Conservation (phyloP, 2,888 invertebrate genomes). For the Phyllotreta cruciferae region DNA sequence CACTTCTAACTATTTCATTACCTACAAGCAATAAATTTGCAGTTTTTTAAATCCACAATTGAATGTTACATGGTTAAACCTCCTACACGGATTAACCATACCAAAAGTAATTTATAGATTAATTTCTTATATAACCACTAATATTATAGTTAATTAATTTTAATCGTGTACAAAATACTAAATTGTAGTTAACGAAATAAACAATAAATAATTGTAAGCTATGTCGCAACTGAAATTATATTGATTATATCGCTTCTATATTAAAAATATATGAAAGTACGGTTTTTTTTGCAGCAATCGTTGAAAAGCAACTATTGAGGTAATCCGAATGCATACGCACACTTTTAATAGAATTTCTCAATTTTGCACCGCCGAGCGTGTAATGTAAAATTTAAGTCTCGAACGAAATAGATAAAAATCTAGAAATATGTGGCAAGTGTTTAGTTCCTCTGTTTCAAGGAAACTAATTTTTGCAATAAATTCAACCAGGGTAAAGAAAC, state of each 20-base stretch:
- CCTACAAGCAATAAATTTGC: neutral
- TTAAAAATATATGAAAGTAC: slow-evolving; percentile 16
- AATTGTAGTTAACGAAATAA: neutral
- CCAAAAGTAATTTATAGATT: too few species aligned
- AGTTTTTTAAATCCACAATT: too few species aligned
- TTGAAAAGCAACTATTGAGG: slow-evolving; percentile 11
- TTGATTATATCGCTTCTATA: slow-evolving; percentile 13
- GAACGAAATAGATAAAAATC: slow-evolving; percentile 23
- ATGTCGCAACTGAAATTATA: slow-evolving; percentile 12
- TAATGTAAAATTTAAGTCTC: slow-evolving; percentile 20
- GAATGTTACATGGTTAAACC: too few species aligned
- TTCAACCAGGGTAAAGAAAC: neutral
- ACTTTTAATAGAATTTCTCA: slow-evolving; percentile 16
- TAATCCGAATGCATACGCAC: slow-evolving; percentile 14
- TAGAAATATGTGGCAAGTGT: slow-evolving; percentile 20
- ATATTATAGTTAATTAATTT: too few species aligned
- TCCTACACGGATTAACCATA: too few species aligned
- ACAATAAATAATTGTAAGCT: slow-evolving; percentile 14
- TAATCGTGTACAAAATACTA: too few species aligned
- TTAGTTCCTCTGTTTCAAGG: slow-evolving; percentile 28
- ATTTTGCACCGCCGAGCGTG: slow-evolving; percentile 14
- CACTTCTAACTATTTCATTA: neutral
- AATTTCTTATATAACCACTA: too few species aligned
- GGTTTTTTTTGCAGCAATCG: slow-evolving; percentile 14
- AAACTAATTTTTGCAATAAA: slow-evolving; percentile 14